Evolutionary conservation across 2,113 vertebrate species (phyloP).

Genomic region (Colinus virginianus): DNA sequence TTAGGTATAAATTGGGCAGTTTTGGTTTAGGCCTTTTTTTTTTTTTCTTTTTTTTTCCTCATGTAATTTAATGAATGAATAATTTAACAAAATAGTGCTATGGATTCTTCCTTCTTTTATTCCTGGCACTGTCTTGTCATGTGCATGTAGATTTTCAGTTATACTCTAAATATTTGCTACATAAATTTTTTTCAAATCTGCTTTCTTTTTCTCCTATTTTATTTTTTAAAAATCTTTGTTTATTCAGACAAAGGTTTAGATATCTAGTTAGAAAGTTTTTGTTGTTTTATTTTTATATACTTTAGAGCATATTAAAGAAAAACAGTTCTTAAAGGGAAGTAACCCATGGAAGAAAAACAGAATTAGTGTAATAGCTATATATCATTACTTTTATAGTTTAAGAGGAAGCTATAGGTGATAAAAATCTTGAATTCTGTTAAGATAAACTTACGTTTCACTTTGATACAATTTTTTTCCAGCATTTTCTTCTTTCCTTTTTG

Average conservation of each 20-base stretch:
- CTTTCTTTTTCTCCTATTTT: background rate
- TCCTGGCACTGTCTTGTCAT: background rate
- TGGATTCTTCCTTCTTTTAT: background rate
- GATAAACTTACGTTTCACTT: background rate
- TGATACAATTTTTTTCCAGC: background rate
- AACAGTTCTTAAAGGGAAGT: background rate
- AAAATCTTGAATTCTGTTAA: background rate
- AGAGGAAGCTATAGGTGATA: background rate
- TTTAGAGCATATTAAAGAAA: background rate
- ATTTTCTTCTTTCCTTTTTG: background rate
- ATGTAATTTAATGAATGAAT: background rate
- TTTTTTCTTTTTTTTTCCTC: rapidly evolving
- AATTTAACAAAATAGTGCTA: background rate
- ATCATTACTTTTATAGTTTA: background rate
- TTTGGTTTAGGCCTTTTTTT: background rate
- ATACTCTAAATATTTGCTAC: background rate
- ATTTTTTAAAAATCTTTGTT: background rate
- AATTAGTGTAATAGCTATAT: background rate
- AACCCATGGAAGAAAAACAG: background rate
- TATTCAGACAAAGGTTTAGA: background rate
- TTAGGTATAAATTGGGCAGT: background rate
- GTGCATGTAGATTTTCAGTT: background rate
- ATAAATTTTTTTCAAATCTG: background rate
- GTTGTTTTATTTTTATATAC: no score
- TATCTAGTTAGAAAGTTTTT: background rate